Conservation (phyloP, 2,888 invertebrate genomes). For the Scaptomyza polygonia region DNA sequence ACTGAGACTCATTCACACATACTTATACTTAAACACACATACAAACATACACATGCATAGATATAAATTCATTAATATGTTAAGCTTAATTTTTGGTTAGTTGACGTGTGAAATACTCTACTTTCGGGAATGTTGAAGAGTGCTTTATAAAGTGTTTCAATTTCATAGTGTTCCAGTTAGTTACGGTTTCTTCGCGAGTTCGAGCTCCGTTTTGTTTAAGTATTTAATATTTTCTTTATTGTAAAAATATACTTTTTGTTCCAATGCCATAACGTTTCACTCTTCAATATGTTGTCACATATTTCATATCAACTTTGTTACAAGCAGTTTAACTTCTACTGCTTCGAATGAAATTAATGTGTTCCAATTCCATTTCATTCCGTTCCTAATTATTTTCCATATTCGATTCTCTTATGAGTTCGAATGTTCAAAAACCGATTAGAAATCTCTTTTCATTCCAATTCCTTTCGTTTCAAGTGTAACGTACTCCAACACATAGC, state of each 20-base stretch:
- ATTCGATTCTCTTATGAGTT: not conserved
- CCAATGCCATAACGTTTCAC: not conserved
- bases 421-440: not conserved
- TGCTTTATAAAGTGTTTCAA: not conserved
- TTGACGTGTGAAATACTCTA: slow-evolving; percentile 41
- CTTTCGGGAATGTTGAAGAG: not conserved
- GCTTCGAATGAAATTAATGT: not conserved
- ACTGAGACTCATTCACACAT: slow-evolving; percentile 24
- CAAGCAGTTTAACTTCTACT: not conserved
- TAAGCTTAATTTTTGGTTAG: not conserved
- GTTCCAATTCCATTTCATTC: slow-evolving; percentile 2
- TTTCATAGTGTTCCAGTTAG: not conserved
- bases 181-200: not conserved
- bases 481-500: slow-evolving; percentile 11
- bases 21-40: slow-evolving; percentile 8
- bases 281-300: not conserved
- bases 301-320: not conserved
- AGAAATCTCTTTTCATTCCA: not conserved
- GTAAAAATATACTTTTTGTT: too few relatives aligned
- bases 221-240: not conserved
- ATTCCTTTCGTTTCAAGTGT: not conserved
- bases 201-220: not conserved
- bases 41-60: slow-evolving; percentile 46
- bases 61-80: slow-evolving; percentile 64
- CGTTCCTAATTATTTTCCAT: not conserved